Evolutionary conservation across 2,888 invertebrate species (phyloP).

Genomic region (Melinopterus prodromus): DNA sequence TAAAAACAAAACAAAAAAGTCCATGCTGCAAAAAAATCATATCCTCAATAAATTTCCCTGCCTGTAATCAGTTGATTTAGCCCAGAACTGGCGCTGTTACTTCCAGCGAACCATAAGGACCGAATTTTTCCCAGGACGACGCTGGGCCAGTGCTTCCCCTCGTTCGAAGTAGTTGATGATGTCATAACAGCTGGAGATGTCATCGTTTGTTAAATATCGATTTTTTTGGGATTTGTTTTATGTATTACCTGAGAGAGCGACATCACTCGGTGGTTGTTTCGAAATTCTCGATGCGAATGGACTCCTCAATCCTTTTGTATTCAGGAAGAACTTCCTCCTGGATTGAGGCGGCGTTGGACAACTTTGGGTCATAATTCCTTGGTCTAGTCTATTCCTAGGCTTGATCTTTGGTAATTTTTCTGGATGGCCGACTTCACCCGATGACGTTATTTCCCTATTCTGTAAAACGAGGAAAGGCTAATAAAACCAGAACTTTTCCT

Average conservation of each 20-base stretch:
- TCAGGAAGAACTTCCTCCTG: constrained; percentile 82
- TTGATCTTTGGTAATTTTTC: constrained; percentile 69
- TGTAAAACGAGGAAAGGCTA: constrained; percentile 33
- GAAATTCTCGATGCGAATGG: constrained; percentile 71
- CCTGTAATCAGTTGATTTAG: constrained; percentile 86
- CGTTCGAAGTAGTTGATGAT: constrained; percentile 61
- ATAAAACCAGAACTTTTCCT: background rate
- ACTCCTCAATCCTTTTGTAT: constrained; percentile 80
- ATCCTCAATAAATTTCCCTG: constrained; percentile 27
- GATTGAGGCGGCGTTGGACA: constrained; percentile 83
- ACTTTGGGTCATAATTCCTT: constrained; percentile 72
- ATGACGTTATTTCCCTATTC: constrained; percentile 39
- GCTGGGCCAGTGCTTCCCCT: constrained; percentile 74
- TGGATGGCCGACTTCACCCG: constrained; percentile 60
- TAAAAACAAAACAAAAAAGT: constrained; percentile 17
- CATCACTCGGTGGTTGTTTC: constrained; percentile 64
- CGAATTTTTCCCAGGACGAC: constrained; percentile 88
- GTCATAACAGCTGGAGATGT: constrained; percentile 47
- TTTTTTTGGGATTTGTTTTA: background rate
- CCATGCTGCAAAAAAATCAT: constrained; percentile 12
- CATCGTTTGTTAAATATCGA: background rate
- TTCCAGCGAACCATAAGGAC: constrained; percentile 84
- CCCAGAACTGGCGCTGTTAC: constrained; percentile 76
- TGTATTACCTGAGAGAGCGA: constrained; percentile 75
- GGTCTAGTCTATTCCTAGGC: constrained; percentile 57